These are phyloP conservation scores for Ditylenchus weischeri DNA, from an alignment of 2,888 invertebrate genomes.

Conservation along the genomic window DNA sequence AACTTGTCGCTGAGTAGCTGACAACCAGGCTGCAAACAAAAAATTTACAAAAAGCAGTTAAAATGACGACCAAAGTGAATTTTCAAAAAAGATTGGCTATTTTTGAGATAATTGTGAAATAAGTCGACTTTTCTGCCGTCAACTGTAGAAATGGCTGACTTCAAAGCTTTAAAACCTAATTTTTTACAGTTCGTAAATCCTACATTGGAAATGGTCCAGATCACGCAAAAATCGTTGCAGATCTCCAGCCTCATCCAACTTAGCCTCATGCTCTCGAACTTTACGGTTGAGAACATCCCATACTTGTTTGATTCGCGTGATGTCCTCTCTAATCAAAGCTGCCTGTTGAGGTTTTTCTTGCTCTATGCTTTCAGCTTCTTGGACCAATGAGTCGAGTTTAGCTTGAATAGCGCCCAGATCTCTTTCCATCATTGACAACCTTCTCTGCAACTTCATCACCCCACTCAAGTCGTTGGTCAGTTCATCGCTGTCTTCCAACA, in stretches of 20 bases:
- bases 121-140: neutral
- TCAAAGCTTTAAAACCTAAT: neutral
- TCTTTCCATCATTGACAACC: conserved; percentile 92
- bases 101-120: too few species aligned
- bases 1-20: conserved; percentile 97
- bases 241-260: conserved; percentile 96
- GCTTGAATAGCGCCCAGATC: conserved; percentile 98
- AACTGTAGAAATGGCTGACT: conserved; percentile 32
- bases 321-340: conserved; percentile 80
- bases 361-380: conserved; percentile 86
- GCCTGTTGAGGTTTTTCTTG: conserved; percentile 86
- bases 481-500: conserved; percentile 93
- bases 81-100: neutral
- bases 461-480: conserved; percentile 90
- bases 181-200: neutral
- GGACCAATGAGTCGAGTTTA: conserved; percentile 80
- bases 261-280: conserved; percentile 94
- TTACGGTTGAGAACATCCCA: conserved; percentile 96
- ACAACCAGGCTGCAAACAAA: conserved; percentile 75
- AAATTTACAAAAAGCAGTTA: conserved; percentile 1
- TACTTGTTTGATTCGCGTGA: conserved; percentile 77
- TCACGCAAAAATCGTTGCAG: conserved; percentile 94
- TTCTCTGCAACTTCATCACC: conserved; percentile 82
- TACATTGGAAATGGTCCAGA: conserved; percentile 90
- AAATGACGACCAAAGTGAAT: neutral